Percentiles rank a stretch among this genome's conserved stretches.
These are phyloP conservation scores for Metalampra italica DNA, from an alignment of 2,888 invertebrate species.

Conservation along the genomic window DNA sequence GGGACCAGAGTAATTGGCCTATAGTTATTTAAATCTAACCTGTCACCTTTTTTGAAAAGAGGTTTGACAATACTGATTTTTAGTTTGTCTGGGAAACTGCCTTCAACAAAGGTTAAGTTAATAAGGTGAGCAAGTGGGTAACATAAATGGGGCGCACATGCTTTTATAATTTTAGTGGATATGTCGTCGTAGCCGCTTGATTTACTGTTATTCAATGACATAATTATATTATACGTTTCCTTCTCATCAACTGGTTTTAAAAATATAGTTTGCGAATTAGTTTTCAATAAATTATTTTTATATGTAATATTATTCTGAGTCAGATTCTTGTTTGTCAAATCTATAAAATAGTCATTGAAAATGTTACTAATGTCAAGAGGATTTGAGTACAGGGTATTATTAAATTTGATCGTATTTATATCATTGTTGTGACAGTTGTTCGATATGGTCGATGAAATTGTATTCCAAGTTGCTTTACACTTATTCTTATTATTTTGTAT, in stretches of 20 bases:
- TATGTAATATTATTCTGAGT: background rate
- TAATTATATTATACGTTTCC: background rate
- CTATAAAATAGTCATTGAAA: background rate
- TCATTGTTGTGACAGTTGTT: background rate
- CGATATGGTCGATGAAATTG: background rate
- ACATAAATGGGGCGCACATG: background rate
- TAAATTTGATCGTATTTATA: too few species aligned
- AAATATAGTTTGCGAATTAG: background rate
- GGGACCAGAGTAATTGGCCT: background rate
- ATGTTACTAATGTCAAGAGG: background rate
- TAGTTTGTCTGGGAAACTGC: background rate
- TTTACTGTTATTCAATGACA: background rate
- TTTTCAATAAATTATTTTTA: too few species aligned
- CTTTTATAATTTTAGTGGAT: background rate
- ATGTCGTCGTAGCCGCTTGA: background rate
- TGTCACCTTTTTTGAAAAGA: too few species aligned
- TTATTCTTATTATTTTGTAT: background rate
- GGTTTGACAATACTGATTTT: background rate
- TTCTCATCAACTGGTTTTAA: background rate
- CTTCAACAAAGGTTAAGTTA: background rate
- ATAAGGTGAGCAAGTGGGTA: background rate
- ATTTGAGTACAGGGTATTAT: too few species aligned
- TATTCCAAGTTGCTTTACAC: background rate
- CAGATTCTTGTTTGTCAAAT: background rate
- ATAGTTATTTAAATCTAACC: background rate